Evolutionary conservation across 2,113 vertebrate species (phyloP).

Genomic region (Gorilla gorilla): DNA sequence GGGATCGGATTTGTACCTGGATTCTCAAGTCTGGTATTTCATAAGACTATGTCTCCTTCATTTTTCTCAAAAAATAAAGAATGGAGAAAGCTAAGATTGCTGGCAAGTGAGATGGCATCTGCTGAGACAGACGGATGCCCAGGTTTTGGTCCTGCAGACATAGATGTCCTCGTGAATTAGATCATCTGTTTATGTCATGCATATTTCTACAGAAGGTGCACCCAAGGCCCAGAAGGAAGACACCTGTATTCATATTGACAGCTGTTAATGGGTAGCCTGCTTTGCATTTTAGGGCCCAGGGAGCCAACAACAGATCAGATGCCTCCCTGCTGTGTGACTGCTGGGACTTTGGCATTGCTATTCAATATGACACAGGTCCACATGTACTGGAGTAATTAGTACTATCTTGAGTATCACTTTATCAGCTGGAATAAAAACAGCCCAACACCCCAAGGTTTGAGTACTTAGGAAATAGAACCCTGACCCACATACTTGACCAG

Average conservation of each 20-base stretch:
- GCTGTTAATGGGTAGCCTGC: no score
- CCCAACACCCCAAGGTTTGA: fast-evolving
- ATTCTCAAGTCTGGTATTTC: not conserved
- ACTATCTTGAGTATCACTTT: no score
- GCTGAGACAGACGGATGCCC: not conserved
- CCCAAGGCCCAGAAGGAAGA: not conserved
- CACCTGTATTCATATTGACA: not conserved
- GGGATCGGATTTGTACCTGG: not conserved
- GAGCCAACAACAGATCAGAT: not conserved
- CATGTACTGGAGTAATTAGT: fast-evolving
- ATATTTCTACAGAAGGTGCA: not conserved
- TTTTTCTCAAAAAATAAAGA: not conserved
- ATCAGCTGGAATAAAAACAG: not conserved
- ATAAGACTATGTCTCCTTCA: not conserved
- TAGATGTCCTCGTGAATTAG: not conserved
- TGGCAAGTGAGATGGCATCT: fast-evolving
- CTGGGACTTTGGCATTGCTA: not conserved
- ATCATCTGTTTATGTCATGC: not conserved
- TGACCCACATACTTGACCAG: not conserved
- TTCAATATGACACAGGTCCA: fast-evolving
- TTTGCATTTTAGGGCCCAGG: not conserved
- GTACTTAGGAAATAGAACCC: fast-evolving
- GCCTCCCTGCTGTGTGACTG: fast-evolving
- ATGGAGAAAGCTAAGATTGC: not conserved
- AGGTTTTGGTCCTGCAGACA: not conserved